These are phyloP conservation scores for Rhinogobio ventralis DNA, from an alignment of 2,797 vertebrate genomes.

Conservation along the genomic window DNA sequence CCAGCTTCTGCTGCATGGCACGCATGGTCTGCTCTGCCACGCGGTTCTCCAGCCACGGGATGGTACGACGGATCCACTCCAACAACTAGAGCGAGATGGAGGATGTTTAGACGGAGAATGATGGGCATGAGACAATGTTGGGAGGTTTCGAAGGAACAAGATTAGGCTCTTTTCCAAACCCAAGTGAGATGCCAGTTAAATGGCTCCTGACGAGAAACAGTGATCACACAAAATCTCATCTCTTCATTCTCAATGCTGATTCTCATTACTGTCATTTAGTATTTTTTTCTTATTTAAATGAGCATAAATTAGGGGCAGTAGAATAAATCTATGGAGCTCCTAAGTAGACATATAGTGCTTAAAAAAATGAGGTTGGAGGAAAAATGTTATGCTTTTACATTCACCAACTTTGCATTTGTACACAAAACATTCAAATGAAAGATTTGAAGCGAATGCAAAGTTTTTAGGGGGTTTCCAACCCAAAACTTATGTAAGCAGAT, in stretches of 20 bases:
- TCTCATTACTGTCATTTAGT: not conserved
- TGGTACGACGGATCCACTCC: constrained; percentile 90
- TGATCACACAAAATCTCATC: not conserved
- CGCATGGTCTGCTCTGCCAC: constrained; percentile 85
- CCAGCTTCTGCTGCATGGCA: constrained; percentile 91
- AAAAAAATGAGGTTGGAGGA: not conserved
- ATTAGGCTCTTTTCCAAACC: not conserved
- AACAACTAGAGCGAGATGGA: constrained; percentile 76
- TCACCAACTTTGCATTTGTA: not conserved
- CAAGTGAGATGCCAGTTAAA: not conserved
- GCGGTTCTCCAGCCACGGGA: constrained; percentile 93
- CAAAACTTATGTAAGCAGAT: not conserved
- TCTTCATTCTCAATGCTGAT: not conserved
- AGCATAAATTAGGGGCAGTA: not conserved
- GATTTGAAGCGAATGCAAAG: not conserved
- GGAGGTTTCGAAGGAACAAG: not conserved
- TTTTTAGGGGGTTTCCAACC: not conserved
- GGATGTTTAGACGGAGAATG: not conserved
- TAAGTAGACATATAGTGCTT: not conserved
- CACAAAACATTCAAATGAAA: not conserved
- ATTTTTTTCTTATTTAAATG: not conserved
- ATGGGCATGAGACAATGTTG: not conserved
- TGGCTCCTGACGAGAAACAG: not conserved
- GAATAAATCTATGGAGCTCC: not conserved
- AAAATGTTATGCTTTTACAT: not conserved